A percentile compares a stretch with the other conserved stretches of the same genome.
Conservation (phyloP, 2,797 vertebrate genomes). For the Arctocebus calabarensis region DNA sequence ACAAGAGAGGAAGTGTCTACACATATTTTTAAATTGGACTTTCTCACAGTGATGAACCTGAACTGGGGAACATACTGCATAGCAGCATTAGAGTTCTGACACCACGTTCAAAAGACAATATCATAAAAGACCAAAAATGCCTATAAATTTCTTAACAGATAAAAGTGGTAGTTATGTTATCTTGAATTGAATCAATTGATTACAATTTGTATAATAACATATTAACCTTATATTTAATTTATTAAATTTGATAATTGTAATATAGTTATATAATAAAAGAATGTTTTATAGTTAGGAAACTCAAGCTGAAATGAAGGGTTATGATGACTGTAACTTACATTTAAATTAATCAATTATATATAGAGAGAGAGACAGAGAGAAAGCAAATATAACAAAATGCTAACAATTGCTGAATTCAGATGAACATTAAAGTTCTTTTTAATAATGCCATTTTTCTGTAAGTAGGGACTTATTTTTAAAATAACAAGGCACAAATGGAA, state of each 20-base stretch:
- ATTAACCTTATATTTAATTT: not conserved
- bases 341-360: not conserved
- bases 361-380: too few species aligned
- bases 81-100: not conserved
- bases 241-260: not conserved
- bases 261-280: not conserved
- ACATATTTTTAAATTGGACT: not conserved
- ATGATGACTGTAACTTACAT: not conserved
- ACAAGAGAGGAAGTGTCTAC: not conserved
- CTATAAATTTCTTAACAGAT: not conserved
- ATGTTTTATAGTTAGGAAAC: not conserved
- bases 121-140: not conserved
- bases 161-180: not conserved
- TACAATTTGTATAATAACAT: too few species aligned
- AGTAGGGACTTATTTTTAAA: not conserved
- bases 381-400: not conserved
- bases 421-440: not conserved
- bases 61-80: not conserved
- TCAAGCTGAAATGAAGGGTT: not conserved
- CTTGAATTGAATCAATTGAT: not conserved
- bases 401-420: not conserved
- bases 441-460: not conserved
- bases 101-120: not conserved
- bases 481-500: not conserved
- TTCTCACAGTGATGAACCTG: not conserved